These are phyloP conservation scores for Labeo rohita DNA, from an alignment of 2,113 vertebrate species.

Conservation along the genomic window DNA sequence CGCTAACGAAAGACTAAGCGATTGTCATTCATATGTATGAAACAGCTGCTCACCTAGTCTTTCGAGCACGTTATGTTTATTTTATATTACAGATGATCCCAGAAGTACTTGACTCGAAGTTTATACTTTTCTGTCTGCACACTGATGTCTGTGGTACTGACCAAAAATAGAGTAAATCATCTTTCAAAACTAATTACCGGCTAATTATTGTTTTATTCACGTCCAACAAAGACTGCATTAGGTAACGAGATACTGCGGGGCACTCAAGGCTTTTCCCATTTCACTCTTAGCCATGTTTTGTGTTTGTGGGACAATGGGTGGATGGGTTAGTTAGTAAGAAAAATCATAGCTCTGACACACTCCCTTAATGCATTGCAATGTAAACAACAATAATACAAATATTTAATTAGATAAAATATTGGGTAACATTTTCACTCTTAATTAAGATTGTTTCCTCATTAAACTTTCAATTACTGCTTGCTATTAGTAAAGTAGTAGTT, in stretches of 20 bases:
- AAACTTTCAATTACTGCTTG: too few relatives aligned
- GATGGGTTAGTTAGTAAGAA: not conserved
- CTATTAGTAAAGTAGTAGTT: too few relatives aligned
- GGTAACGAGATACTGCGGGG: not conserved
- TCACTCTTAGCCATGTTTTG: not conserved
- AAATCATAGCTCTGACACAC: not conserved
- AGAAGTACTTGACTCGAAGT: not conserved
- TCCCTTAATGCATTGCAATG: not conserved
- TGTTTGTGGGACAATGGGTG: not conserved
- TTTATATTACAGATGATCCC: constrained; percentile 3
- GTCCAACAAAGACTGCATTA: not conserved
- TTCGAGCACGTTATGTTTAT: not conserved
- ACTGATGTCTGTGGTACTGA: not conserved
- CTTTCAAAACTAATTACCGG: not conserved
- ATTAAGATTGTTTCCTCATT: too few relatives aligned
- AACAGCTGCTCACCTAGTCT: not conserved
- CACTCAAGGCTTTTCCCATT: not conserved
- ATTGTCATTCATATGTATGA: not conserved
- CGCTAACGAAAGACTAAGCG: not conserved
- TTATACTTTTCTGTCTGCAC: not conserved
- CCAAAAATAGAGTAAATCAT: not conserved
- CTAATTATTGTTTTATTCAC: constrained; percentile 6
- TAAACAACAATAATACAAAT: too few relatives aligned
- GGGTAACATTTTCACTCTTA: not conserved
- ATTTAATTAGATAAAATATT: too few relatives aligned